Evolutionary conservation across 1,140 invertebrate species (phyloP), one percentile per base, ranked within the genome.

Genomic region (Akabosia matsudoensis): DNA sequence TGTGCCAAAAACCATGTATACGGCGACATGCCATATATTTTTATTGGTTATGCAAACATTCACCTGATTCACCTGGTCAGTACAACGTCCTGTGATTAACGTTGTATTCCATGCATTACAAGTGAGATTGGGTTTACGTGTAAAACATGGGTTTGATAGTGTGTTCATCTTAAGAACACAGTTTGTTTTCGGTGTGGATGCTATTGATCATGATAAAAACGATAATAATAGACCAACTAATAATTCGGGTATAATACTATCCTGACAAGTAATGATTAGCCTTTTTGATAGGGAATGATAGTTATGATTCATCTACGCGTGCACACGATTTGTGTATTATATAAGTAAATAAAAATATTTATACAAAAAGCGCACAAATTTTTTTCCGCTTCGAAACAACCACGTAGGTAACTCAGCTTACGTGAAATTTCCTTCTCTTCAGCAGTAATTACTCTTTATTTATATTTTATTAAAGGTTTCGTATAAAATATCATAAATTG

Each of bases 231-330:
- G 28, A 16, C 54, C 61, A 30, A 67, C 10, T 67, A 67, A 22
- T n/a, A n/a, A n/a, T n/a, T n/a, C n/a, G n/a, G n/a, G n/a, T n/a
- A 22, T 61, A 61, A 7, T 67, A 45, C 31, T 67, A 30, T 24
- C 7, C 61, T 67, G 61, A 67, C 61, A 67, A 24, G 61, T 67
- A 31, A 31, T 67, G 61, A 67, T 67, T 67, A 67, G 31, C 61
- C 28, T 24, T 3, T 30, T 3, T 7, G 14, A 24, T 61, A n/a
- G 54, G 24, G 54, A 24, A 24, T 61, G 54, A 61, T n/a, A 22
- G 24, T 61, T 4, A 61, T 61, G 54, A 61, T 61, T 61, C 14
- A 61, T 45, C 7, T 45, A 45, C 18, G 37, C 37, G 7, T 45
- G 54, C 10, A 22, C n/a, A 10, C 14, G 14, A 22, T 22, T 56